Base-by-base conservation (phyloP, 1,140 invertebrate species). In the Diploscapter pachys region DNA sequence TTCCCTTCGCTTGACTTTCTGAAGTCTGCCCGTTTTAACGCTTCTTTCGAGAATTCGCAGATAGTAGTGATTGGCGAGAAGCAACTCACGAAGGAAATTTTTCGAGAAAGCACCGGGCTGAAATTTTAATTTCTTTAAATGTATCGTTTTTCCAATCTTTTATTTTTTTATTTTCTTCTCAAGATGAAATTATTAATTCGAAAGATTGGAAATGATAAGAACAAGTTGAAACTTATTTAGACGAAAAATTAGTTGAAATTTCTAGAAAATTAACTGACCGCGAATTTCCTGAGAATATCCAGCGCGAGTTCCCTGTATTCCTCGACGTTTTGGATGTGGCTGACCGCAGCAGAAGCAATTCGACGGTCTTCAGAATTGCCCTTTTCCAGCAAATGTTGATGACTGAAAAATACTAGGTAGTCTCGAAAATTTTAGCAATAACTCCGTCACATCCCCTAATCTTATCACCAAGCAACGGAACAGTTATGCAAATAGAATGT, bases 1-100 rank as follows among this genome's bases (percentile, higher is more conserved):
- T 85, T 84, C 79, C 82, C 91, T 92, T 79, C 91, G 91, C 56
- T 94, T 91, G 3, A 95, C 89, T 4, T 96, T 87, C 4, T 89
- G 81, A 50, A 89, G 87, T 31, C 89, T 89, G 75, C 90, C 90
- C 80, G 88, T 90, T 62, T 90, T 90, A 73, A 90, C 92, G 86
- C 90, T 93, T 66, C 90, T 87, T 86, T 97, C 92, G 74, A 98
- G 86, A 90, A 96, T 91, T 89, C 93, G 95, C 63, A 98, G 85
- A 86, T 96, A 98, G 75, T 96, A 88, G 87, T 98, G 94, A 51
- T 90, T 91, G 0, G 93, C 93, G 85, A 95, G 92, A 9, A 95
- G 87, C 9, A 98, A 87, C 87, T 98, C 94, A 71, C 90, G 90
- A 63, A 97, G 88, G 86, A 93, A 97, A 2, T 89, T 86, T 92